phyloP scores from a whole-genome alignment of 2,113 vertebrate species.

The Pipa parva region DNA sequence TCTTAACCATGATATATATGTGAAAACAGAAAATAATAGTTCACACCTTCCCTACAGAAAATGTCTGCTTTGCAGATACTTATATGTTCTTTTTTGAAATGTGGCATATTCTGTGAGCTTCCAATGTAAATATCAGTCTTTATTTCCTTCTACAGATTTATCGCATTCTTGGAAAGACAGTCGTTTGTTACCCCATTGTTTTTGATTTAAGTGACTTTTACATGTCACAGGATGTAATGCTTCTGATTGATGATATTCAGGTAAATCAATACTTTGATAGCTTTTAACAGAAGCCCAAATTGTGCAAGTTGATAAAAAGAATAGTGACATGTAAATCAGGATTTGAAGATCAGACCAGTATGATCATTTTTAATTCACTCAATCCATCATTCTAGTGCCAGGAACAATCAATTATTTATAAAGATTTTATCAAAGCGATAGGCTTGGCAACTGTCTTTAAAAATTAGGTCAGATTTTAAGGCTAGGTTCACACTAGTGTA shows the following conservation, averaged over 20 bases:
- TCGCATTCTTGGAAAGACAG: conserved; percentile 93
- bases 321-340: background rate
- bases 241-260: conserved; percentile 98
- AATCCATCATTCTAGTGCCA: too few relatives aligned
- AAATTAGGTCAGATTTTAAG: too few relatives aligned
- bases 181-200: conserved; percentile 95
- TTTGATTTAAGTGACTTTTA: conserved; percentile 98
- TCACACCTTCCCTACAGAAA: background rate
- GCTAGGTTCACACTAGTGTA: too few relatives aligned
- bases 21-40: background rate
- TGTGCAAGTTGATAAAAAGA: background rate
- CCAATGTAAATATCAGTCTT: too few relatives aligned
- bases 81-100: conserved; percentile 36
- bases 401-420: too few relatives aligned
- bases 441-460: too few relatives aligned
- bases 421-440: too few relatives aligned
- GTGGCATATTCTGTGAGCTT: conserved; percentile 1
- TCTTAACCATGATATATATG: background rate
- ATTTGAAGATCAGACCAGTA: background rate
- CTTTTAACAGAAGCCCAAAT: background rate
- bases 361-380: background rate
- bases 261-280: conserved; percentile 55
- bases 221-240: conserved; percentile 96
- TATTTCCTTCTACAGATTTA: conserved; percentile 75
- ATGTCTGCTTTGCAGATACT: conserved; percentile 41